phyloP scores from a whole-genome alignment of 2,888 invertebrate genomes.

The Cacoxenus indagator region DNA sequence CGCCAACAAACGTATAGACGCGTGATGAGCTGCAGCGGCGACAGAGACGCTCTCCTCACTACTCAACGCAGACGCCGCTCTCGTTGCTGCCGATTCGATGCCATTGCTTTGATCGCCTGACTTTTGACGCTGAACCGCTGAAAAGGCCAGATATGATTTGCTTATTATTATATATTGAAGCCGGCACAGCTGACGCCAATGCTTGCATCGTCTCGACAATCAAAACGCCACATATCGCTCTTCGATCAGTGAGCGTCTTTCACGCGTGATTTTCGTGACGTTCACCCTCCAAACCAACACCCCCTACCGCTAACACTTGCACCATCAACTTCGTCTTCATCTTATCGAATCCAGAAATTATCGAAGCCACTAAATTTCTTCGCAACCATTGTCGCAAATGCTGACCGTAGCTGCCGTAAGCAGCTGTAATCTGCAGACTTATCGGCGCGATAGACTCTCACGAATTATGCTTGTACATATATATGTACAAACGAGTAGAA shows the following conservation, averaged over 20 bases:
- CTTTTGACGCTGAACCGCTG: not conserved
- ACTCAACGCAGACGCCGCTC: not conserved
- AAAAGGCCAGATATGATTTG: not conserved
- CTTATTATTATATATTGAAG: too few relatives aligned
- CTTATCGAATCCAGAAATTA: not conserved
- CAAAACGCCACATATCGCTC: too few relatives aligned
- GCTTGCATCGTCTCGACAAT: too few relatives aligned
- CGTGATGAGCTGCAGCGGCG: constrained; percentile 52
- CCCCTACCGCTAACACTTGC: not conserved
- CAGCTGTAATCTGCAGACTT: not conserved
- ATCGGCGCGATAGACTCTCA: not conserved
- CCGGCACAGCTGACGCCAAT: too few relatives aligned
- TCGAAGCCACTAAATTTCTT: not conserved
- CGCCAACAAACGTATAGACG: constrained; percentile 60
- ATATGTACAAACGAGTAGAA: not conserved
- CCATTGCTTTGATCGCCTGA: constrained; percentile 19
- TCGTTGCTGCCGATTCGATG: not conserved
- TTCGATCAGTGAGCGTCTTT: too few relatives aligned
- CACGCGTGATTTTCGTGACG: too few relatives aligned
- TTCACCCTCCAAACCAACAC: not conserved
- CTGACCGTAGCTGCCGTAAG: not conserved
- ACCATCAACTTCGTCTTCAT: not conserved
- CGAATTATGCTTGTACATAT: not conserved
- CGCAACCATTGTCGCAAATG: not conserved
- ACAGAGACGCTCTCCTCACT: too few relatives aligned